Percentiles rank a stretch among this genome's conserved stretches.
These are phyloP conservation scores for Phataginus tetradactyla DNA, from an alignment of 2,797 vertebrate species.

Conservation along the genomic window DNA sequence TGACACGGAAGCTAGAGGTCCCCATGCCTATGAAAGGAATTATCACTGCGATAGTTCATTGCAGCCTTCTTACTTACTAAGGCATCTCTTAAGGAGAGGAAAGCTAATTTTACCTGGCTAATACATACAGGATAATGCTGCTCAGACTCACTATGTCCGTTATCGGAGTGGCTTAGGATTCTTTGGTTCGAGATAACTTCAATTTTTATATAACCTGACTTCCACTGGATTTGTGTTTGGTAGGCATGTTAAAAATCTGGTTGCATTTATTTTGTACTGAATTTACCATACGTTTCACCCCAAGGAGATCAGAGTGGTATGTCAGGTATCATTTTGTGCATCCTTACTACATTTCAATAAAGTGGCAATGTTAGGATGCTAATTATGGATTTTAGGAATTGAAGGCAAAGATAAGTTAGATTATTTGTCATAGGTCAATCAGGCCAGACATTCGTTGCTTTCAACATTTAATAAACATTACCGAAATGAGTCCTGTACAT, in stretches of 20 bases:
- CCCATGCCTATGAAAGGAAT: not conserved
- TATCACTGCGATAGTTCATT: not conserved
- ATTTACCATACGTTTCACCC: not conserved
- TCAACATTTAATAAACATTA: not conserved
- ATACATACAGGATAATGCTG: not conserved
- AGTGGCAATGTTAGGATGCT: slow-evolving; percentile 32
- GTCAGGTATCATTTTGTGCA: not conserved
- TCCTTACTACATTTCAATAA: not conserved
- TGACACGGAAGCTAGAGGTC: not conserved
- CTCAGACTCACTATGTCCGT: not conserved
- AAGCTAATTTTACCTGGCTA: slow-evolving; percentile 13
- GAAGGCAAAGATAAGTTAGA: slow-evolving; percentile 17
- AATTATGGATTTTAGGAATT: slow-evolving; percentile 18
- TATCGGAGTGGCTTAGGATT: not conserved
- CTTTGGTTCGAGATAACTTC: not conserved
- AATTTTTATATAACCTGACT: not conserved
- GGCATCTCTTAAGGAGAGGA: not conserved
- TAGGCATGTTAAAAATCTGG: not conserved
- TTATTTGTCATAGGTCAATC: not conserved
- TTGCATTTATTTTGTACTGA: slow-evolving; percentile 12
- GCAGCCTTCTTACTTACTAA: slow-evolving; percentile 29
- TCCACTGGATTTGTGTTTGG: not conserved
- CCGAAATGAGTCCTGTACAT: not conserved
- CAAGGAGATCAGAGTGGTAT: not conserved
- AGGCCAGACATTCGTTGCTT: not conserved